phyloP scores from a whole-genome alignment of 2,888 invertebrate genomes.

The Leptinotarsa tumamoca region DNA sequence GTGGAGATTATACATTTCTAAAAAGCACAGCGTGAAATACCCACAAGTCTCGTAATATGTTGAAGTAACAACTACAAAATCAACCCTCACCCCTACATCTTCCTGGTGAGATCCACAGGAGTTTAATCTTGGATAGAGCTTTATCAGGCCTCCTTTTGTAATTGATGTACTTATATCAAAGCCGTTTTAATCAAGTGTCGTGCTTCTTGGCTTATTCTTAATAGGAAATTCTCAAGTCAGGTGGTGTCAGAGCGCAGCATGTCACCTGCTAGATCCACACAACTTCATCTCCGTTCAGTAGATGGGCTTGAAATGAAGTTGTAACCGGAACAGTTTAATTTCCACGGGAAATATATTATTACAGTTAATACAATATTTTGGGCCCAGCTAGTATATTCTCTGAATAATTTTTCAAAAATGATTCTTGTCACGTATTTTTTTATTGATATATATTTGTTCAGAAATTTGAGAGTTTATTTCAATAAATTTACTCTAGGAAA shows the following conservation, averaged over 20 bases:
- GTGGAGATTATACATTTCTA: not conserved
- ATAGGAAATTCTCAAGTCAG: conserved; percentile 62
- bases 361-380: no score
- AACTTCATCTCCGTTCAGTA: conserved; percentile 31
- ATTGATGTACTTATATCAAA: conserved; percentile 59
- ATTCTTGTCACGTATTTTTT: no score
- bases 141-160: conserved; percentile 57
- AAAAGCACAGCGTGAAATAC: conserved; percentile 13
- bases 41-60: conserved; percentile 14
- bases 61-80: conserved; percentile 16
- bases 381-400: no score
- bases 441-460: no score
- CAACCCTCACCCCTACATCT: conserved; percentile 36
- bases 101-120: conserved; percentile 53
- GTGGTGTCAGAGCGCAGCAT: conserved; percentile 42
- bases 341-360: no score
- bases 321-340: not conserved
- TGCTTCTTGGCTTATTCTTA: conserved; percentile 59
- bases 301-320: not conserved
- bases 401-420: no score
- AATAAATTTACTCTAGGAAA: no score
- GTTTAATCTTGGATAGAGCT: conserved; percentile 60
- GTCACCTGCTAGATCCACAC: conserved; percentile 41
- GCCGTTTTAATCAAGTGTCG: conserved; percentile 62
- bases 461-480: no score